Evolutionary conservation across 2,113 vertebrate species (phyloP).

Genomic region (Bos javanicus): DNA sequence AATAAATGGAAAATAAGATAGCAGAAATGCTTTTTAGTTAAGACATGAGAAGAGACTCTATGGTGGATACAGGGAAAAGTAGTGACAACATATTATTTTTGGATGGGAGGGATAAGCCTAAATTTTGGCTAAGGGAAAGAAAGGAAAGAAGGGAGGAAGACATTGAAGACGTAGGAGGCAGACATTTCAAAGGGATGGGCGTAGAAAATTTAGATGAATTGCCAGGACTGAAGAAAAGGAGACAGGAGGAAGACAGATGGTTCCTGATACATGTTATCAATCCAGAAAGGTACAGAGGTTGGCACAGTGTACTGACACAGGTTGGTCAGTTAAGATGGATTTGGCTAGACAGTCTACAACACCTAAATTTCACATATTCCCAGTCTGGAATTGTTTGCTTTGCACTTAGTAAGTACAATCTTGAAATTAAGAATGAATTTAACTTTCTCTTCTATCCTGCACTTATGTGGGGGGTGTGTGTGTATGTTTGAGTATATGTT

Average conservation of each 20-base stretch:
- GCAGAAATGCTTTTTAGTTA: neutral
- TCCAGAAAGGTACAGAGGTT: neutral
- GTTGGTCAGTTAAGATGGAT: neutral
- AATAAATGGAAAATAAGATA: neutral
- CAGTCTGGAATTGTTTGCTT: neutral
- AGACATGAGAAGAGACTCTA: neutral
- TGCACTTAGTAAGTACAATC: neutral
- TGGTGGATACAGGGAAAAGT: neutral
- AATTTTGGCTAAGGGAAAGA: neutral
- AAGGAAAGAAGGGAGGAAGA: neutral
- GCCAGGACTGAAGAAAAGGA: neutral
- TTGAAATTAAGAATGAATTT: neutral
- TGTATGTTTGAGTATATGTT: neutral
- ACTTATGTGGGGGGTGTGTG: neutral
- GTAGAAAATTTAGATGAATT: neutral
- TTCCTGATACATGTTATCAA: neutral
- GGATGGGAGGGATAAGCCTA: neutral
- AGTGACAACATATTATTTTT: neutral
- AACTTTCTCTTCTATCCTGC: neutral
- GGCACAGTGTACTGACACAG: too few species aligned
- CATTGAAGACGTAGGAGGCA: neutral
- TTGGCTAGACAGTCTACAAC: neutral
- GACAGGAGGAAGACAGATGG: neutral
- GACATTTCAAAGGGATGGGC: neutral
- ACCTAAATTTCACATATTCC: neutral